These are phyloP conservation scores for Metaphire vulgaris DNA, from an alignment of 1,140 invertebrate genomes.

Conservation along the genomic window DNA sequence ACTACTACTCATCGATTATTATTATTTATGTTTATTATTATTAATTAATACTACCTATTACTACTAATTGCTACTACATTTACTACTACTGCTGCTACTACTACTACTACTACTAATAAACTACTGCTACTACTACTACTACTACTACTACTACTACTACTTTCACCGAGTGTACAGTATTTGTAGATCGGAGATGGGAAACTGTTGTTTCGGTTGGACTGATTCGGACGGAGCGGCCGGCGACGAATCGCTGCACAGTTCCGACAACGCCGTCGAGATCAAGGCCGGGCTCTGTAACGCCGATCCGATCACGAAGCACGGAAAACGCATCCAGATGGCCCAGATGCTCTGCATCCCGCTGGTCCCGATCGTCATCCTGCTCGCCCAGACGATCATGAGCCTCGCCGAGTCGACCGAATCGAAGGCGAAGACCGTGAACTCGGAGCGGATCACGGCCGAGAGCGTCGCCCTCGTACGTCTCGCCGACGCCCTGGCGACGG, in stretches of 20 bases:
- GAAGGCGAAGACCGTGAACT: neutral
- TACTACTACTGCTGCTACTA: too few species aligned
- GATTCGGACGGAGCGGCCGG: too few species aligned
- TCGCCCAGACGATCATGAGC: conserved; percentile 18
- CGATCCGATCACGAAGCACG: conserved; percentile 29
- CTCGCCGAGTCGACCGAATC: neutral
- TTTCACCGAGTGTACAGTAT: too few species aligned
- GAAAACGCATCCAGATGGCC: conserved; percentile 29
- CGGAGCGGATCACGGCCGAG: neutral
- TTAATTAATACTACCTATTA: too few species aligned
- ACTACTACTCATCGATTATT: too few species aligned
- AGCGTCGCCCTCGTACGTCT: neutral
- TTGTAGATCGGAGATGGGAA: too few species aligned
- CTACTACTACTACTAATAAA: too few species aligned
- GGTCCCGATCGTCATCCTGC: conserved; percentile 24
- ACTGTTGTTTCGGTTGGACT: too few species aligned
- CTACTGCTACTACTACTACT: too few species aligned
- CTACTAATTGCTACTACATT: too few species aligned
- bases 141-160: too few species aligned
- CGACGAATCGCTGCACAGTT: neutral
- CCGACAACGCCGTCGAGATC: conserved; percentile 14
- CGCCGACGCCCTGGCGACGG: neutral
- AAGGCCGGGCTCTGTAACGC: conserved; percentile 29
- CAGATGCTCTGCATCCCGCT: conserved; percentile 30
- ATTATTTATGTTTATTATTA: too few species aligned